These are phyloP conservation scores for Rousettus madagascariensis DNA, from an alignment of 2,797 vertebrate genomes.

Conservation along the genomic window DNA sequence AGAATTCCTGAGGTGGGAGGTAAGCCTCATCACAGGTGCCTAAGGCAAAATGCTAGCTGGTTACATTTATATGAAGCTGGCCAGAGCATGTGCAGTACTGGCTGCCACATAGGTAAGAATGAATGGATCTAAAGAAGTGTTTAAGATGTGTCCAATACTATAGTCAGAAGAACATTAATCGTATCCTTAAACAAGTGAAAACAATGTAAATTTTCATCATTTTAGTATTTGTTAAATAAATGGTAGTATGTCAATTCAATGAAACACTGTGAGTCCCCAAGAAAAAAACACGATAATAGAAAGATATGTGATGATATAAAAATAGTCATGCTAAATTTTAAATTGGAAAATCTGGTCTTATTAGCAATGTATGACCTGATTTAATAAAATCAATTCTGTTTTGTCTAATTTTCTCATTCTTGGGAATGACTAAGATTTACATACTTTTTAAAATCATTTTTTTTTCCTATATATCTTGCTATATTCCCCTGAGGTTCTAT, in stretches of 20 bases:
- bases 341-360: background rate
- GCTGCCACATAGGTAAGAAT: background rate
- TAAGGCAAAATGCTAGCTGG: background rate
- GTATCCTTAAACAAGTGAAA: background rate
- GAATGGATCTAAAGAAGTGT: background rate
- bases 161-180: background rate
- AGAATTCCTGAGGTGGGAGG: background rate
- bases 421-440: background rate
- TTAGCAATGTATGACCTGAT: background rate
- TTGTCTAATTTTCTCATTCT: background rate
- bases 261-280: background rate
- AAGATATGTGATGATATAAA: background rate
- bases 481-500: background rate
- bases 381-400: slow-evolving; percentile 9
- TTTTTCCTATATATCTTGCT: background rate
- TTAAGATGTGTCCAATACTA: background rate
- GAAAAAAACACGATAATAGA: background rate
- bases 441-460: background rate
- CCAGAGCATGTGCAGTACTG: background rate
- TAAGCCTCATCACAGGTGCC: background rate
- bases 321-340: background rate
- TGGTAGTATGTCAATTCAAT: background rate
- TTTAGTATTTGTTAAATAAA: background rate
- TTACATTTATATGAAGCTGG: background rate
- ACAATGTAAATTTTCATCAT: background rate